Base-by-base conservation (phyloP, 2,113 vertebrate genomes). In the Choloepus hoffmanni region DNA sequence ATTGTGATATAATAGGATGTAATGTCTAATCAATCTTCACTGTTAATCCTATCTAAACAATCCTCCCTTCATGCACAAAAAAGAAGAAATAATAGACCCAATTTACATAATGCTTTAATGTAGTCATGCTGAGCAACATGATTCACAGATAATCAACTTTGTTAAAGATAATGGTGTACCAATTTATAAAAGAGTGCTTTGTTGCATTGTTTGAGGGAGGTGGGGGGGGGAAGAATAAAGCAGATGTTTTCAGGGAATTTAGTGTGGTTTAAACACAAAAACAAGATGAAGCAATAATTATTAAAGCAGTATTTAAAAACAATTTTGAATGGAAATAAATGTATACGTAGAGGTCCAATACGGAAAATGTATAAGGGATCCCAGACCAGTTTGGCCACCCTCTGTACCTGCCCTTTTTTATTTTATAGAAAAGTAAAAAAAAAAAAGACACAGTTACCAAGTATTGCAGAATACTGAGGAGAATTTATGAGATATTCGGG, bases 21-120 rank as follows among this genome's bases (percentile, higher is more conserved):
- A 93, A 90, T 96, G 50, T 87, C 65, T 92, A 88, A 97, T 95
- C 65, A 93, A 53, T 78, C 73, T 90, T 89, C 62, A 84, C 43
- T 45, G 60, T 93, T 95, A 83, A 18, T 93, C 23, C 30, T 90
- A 94, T 55, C 48, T 96, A 96, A 96, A 95, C 21, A 96, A 88
- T 95, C 65, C 81, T 97, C 83, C 92, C 45, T 90, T 91, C 15
- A 58, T 97, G 92, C 70, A 82, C 21, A 94, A 90, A 91, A 96
- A 84, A 9, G 13, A 88, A 92, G 28, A 94, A 93, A 95, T 68
- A 96, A 96, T 93, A 92, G 76, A 65, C 8, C 10, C 13, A 65
- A 90, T 96, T 96, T 95, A 28, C 81, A 97, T 92, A 97, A 93
- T 74, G 24, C 18, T 94, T 97, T 95, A 95, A 92, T 95, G 67